Evolutionary conservation across 1,140 invertebrate species (phyloP), one percentile per base, ranked within the genome.

Genomic region (Eupeodes corollae): DNA sequence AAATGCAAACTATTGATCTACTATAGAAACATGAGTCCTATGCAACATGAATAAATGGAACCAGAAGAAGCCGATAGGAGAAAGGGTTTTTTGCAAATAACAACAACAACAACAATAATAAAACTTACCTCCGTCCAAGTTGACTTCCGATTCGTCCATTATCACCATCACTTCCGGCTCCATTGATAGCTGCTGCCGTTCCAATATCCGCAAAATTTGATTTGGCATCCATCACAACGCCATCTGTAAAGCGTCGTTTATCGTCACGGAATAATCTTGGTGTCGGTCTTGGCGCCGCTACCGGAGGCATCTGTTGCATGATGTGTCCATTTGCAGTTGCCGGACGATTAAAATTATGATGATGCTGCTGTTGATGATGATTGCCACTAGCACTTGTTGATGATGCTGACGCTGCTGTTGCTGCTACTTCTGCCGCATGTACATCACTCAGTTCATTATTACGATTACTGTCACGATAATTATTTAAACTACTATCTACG

Each of bases 121-220:
- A 15, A 26, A 47, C 45, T 47, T 40, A 47, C 45, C 45, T 47
- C 33, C 45, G 34, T 26, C 38, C 10, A 40, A 16, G 37, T 21
- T 26, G 34, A 37, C 21, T 42, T 13, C 21, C 19, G 21, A 34
- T 14, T 30, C 45, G 26, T 39, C 45, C 8, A 32, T 37, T 40
- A 39, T 37, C 15, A 34, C 38, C 10, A 47, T 3, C 26, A 18
- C 40, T 13, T 33, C 45, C 10, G 15, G 31, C n/a, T 37, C 44
- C 6, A 16, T 26, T 26, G 3, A 8, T 26, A 5, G 21, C 8
- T 26, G 21, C 8, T 26, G 21, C 21, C 3, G 8, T 26, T 26
- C 21, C 21, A 26, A 26, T 26, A 26, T 26, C 21, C 21, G 21
- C 8, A 15, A 10, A 14, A 21, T 12, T 37, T 19, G 16, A 13